Evolutionary conservation across 2,888 invertebrate genomes (phyloP), one percentile per base, ranked within the genome.

Genomic region (Brachynemurus nebulosus): DNA sequence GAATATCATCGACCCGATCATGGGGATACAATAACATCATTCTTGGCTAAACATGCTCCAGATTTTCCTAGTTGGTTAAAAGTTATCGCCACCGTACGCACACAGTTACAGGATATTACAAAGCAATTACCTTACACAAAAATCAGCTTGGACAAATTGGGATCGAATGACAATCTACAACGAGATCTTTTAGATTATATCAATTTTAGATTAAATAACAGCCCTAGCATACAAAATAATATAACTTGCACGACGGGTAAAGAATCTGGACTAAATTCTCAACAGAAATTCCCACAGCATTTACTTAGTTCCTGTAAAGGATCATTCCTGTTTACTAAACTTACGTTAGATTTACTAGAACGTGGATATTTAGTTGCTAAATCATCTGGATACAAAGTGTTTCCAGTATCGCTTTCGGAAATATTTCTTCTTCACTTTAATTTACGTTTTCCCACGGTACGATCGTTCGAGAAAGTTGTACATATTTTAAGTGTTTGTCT

Each of bases 1-100:
- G 93, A 95, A 60, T 95, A 92, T 59, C 95, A 96, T 62, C 76
- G 90, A 53, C 90, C 93, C 0, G 95, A 95, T 62, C 84, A 89
- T 56, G 93, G 93, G 0, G 86, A 93, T 58, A 95, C 95, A 0
- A 81, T 97, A 43, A 86, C 89, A 1, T 83, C 89, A 1, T 95
- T 96, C 64, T 65, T 97, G 43, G 78, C 79, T 1, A 78, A 82
- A 52, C 86, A 90, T 59, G 71, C 82, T 42, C 67, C 72, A 4
- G 78, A 80, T 62, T 80, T 86, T 54, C 96, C 96, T 1, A 68
- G 78, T 1, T 96, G 93, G 93, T 67, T 96, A 30, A 93, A 92
- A 67, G 72, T 93, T 18, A 73, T 96, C 1, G 80, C 86, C 16
- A 93, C 91, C 1, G 85, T 91, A 2, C 73, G 91, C 50, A 83